Evolutionary conservation across 1,140 invertebrate species (phyloP).

Genomic region (Battus philenor): DNA sequence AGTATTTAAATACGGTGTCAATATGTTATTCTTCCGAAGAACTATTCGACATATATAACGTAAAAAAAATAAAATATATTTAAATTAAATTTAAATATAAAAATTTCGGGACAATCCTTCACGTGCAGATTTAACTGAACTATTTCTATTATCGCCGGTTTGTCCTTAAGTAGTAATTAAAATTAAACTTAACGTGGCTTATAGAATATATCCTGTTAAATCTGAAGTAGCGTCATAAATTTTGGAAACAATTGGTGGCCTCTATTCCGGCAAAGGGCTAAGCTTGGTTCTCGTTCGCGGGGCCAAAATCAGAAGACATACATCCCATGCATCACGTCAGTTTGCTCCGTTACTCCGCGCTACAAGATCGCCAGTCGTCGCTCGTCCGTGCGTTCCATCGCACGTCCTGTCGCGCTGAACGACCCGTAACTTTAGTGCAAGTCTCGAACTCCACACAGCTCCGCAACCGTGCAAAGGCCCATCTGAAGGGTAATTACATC

Average conservation of each 20-base stretch:
- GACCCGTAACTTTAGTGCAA: slow-evolving; percentile 44
- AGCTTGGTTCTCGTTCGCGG: background rate
- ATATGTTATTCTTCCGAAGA: slow-evolving; percentile 1
- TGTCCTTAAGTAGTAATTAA: too few species aligned
- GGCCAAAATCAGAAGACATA: background rate
- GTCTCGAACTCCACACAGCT: slow-evolving; percentile 20
- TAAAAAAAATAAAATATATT: too few species aligned
- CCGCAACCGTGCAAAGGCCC: background rate
- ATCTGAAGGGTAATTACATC: background rate
- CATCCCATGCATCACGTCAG: slow-evolving; percentile 4
- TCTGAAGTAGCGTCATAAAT: too few species aligned
- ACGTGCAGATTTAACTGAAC: too few species aligned
- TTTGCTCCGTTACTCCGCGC: background rate
- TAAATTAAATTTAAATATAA: too few species aligned
- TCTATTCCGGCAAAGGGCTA: background rate
- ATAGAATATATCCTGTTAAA: too few species aligned
- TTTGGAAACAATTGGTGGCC: background rate
- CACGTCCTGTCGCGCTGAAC: slow-evolving; percentile 1
- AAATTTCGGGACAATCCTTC: too few species aligned
- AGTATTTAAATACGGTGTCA: slow-evolving; percentile 10
- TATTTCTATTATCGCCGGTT: too few species aligned
- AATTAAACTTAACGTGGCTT: too few species aligned
- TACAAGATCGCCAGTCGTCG: slow-evolving; percentile 24
- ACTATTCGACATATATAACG: background rate
- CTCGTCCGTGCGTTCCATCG: slow-evolving; percentile 21